These are phyloP conservation scores for Sinelater perroti DNA, from an alignment of 2,888 invertebrate genomes.

Conservation along the genomic window DNA sequence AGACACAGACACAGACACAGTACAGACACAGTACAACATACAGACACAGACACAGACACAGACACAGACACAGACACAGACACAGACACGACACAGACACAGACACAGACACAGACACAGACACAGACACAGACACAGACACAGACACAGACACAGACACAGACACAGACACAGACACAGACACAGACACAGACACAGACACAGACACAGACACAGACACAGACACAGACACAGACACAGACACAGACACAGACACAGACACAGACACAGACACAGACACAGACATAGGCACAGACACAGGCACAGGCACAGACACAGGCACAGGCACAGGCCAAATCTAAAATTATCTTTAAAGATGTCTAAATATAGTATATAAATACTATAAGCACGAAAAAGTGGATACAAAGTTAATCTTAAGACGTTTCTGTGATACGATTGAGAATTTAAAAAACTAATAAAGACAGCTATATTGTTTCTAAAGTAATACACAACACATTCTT, in stretches of 20 bases:
- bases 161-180: conserved; percentile 8
- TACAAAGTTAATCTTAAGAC: no score
- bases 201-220: conserved; percentile 5
- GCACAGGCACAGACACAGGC: no score
- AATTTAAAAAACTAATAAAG: no score
- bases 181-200: conserved; percentile 8
- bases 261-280: conserved; percentile 7
- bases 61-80: conserved; percentile 8
- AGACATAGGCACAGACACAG: no score
- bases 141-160: conserved; percentile 6
- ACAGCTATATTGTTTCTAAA: no score
- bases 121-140: conserved; percentile 8
- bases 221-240: conserved; percentile 8
- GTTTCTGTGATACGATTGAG: no score
- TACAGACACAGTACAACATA: not conserved
- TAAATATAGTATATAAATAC: no score
- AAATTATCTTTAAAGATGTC: no score
- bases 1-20: conserved; percentile 8
- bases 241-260: conserved; percentile 8
- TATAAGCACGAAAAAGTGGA: no score
- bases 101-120: conserved; percentile 7
- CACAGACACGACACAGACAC: no score
- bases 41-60: conserved; percentile 8
- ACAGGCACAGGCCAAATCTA: no score
- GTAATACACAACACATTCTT: no score